phyloP scores from a whole-genome alignment of 2,113 vertebrate species.

The Mustela nigripes region DNA sequence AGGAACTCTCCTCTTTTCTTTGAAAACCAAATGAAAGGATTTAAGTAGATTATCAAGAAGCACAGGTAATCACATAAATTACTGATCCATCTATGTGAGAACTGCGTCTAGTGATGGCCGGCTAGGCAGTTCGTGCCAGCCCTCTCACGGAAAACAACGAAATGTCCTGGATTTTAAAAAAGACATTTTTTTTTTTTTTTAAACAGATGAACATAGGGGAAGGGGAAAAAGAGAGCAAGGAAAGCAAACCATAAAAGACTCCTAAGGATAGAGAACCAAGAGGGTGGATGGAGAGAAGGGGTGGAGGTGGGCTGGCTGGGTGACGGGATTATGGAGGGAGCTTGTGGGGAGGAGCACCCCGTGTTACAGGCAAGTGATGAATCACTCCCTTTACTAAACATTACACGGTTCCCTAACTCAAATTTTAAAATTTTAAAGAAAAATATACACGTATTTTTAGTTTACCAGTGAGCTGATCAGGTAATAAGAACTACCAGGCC shows the following conservation, averaged over 20 bases:
- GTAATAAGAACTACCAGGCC: neutral
- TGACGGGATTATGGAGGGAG: neutral
- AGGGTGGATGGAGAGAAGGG: neutral
- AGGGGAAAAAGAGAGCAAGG: neutral
- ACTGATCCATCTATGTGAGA: slow-evolving; percentile 60
- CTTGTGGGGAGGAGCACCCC: neutral
- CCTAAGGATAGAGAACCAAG: neutral
- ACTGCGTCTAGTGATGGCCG: neutral
- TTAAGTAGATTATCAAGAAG: slow-evolving; percentile 74
- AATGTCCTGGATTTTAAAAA: slow-evolving; percentile 2
- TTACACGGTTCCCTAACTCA: neutral
- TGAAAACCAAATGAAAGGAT: slow-evolving; percentile 64
- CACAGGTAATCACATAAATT: slow-evolving; percentile 53
- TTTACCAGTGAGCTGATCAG: neutral
- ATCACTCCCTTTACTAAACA: neutral
- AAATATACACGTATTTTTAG: neutral
- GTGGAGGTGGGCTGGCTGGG: neutral
- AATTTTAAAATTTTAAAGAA: neutral
- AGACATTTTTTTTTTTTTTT: neutral
- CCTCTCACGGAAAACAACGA: slow-evolving; percentile 15
- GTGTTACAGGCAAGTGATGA: neutral
- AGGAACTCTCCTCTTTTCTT: slow-evolving; percentile 54
- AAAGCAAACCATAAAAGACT: neutral
- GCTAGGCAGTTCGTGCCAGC: neutral
- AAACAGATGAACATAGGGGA: neutral